Evolutionary conservation across 2,888 invertebrate species (phyloP).

Genomic region (Zygaena filipendulae): DNA sequence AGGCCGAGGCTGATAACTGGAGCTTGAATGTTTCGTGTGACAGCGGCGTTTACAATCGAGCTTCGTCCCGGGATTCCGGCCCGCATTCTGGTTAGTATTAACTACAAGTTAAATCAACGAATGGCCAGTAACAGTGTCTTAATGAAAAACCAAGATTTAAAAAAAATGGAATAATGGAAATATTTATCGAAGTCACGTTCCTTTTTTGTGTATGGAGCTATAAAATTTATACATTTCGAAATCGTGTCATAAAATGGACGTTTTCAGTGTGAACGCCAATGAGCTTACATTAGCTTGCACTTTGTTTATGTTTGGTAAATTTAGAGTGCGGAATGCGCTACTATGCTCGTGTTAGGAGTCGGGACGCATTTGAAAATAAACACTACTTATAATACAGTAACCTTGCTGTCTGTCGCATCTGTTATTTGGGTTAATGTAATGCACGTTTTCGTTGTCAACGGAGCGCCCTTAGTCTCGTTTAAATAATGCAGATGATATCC

Average conservation of each 20-base stretch:
- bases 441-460: constrained; percentile 50
- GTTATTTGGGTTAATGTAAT: constrained; percentile 64
- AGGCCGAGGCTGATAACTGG: constrained; percentile 60
- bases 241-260: too few species aligned
- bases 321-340: constrained; percentile 52
- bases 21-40: constrained; percentile 67
- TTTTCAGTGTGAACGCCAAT: too few species aligned
- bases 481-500: too few species aligned
- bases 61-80: constrained; percentile 62
- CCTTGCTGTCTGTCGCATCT: constrained; percentile 55
- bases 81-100: constrained; percentile 58
- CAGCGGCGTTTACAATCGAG: constrained; percentile 71
- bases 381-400: constrained; percentile 46
- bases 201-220: too few species aligned
- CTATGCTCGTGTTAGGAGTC: constrained; percentile 56
- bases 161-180: too few species aligned
- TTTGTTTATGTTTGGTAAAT: constrained; percentile 64
- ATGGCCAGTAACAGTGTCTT: constrained; percentile 4
- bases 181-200: too few species aligned
- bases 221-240: too few species aligned
- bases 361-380: constrained; percentile 63
- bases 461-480: too few species aligned
- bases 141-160: too few species aligned
- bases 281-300: constrained; percentile 37
- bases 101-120: too few species aligned